These are phyloP conservation scores for Nixonia krombeini DNA, from an alignment of 1,140 invertebrate genomes.

Conservation along the genomic window DNA sequence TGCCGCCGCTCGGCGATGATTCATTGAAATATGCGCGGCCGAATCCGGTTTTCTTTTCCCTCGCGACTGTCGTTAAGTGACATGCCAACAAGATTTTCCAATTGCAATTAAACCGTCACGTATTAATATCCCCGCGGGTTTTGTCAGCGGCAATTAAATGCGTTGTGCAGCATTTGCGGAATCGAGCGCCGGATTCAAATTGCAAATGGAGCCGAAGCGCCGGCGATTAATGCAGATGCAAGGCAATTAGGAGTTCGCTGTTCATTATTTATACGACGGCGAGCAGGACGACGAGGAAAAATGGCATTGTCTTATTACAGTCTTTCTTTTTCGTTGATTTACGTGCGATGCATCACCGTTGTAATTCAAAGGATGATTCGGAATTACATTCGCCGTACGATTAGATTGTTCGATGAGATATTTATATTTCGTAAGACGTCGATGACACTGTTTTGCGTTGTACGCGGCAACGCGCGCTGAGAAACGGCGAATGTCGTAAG, in stretches of 20 bases:
- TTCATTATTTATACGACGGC: conserved; percentile 19
- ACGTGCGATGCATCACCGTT: not conserved
- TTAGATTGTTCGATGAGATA: no score
- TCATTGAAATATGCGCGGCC: conserved; percentile 46
- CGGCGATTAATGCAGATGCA: conserved; percentile 24
- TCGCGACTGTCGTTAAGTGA: conserved; percentile 38
- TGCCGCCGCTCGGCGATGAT: conserved; percentile 33
- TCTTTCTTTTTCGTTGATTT: conserved; percentile 11
- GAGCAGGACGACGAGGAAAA: conserved; percentile 7
- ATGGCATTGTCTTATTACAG: conserved; percentile 9
- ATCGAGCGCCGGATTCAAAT: conserved; percentile 23
- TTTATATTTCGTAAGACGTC: no score
- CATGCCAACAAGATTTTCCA: conserved; percentile 33
- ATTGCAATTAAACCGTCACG: conserved; percentile 27
- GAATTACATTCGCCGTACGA: no score
- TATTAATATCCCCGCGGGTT: conserved; percentile 1
- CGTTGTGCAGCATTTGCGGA: conserved; percentile 23
- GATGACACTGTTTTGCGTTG: no score
- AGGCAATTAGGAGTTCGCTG: conserved; percentile 20
- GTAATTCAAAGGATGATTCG: not conserved
- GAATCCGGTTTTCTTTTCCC: conserved; percentile 57
- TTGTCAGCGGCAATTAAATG: conserved; percentile 25
- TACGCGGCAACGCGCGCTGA: no score
- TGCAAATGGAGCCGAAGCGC: conserved; percentile 19
- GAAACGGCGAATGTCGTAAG: no score